Percentiles rank a stretch among this genome's conserved stretches.
These are phyloP conservation scores for Ctenopoma kingsleyae DNA, from an alignment of 2,797 vertebrate genomes.

Conservation along the genomic window DNA sequence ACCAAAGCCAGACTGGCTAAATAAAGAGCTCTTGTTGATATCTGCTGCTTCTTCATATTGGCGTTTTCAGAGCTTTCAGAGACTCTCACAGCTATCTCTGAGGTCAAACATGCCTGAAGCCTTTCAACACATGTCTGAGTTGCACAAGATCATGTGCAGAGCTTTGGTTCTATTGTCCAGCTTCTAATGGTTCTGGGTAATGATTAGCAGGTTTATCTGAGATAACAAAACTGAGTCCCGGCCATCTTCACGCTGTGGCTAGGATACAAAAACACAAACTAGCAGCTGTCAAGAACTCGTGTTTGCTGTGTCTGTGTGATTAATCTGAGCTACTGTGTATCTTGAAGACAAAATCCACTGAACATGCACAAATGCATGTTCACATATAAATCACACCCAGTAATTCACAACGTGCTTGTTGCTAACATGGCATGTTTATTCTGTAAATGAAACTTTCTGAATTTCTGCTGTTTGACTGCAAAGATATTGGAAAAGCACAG, in stretches of 20 bases:
- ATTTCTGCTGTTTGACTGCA: constrained; percentile 30
- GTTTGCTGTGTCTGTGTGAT: not conserved
- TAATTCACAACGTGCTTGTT: no score
- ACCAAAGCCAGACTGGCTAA: not conserved
- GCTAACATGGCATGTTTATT: constrained; percentile 8
- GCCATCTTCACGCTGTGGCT: constrained; percentile 2
- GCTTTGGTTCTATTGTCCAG: constrained; percentile 24
- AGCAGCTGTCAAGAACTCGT: constrained; percentile 2
- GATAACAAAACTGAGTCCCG: constrained; percentile 34
- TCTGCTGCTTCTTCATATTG: not conserved
- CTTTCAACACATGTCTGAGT: constrained; percentile 14
- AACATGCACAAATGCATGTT: not conserved
- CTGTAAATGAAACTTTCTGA: constrained; percentile 25
- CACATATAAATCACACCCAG: no score
- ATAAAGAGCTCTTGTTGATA: not conserved
- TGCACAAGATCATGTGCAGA: constrained; percentile 15
- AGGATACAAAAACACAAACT: constrained; percentile 12
- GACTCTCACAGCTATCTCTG: not conserved
- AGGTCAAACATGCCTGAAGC: constrained; percentile 24
- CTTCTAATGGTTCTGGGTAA: constrained; percentile 51
- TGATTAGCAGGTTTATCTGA: constrained; percentile 63
- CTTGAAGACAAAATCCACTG: no score
- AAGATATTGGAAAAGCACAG: constrained; percentile 11
- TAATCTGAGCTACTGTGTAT: no score
- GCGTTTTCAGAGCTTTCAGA: not conserved